Base-by-base conservation (phyloP, 2,888 invertebrate genomes). In the Scaptomyza polygonia region DNA sequence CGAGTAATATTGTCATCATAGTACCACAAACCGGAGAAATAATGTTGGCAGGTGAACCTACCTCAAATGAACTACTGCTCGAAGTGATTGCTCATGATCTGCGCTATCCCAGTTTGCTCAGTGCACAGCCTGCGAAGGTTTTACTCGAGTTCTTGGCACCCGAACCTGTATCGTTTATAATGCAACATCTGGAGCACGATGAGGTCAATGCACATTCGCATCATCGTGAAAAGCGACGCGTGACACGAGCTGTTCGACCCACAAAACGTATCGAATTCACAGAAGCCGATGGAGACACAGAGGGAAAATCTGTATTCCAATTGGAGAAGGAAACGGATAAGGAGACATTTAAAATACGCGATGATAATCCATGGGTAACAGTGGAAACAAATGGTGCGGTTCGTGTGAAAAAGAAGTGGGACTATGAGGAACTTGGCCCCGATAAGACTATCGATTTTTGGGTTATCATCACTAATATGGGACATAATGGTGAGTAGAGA, bases 401-500 rank as follows among this genome's bases (percentile, higher is more conserved):
- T 88, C 95, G 96, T 89, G 97, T 98, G 75, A 97, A 97, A 92
- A 97, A 97, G 94, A 97, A 97, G 94, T 98, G 98, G 98, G 97
- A 98, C 94, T 98, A 97, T 92, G 98, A 98, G 90, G 97, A 97
- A 90, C 92, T 98, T 48, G 97, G 97, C 27, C 97, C 97, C 2
- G 97, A 98, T 92, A 98, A 98, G 92, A 97, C 97, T 12, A 97
- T 98, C 89, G 97, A 98, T 92, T 98, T 98, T 92, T 98, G 97
- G 97, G 97, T 98, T 55, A 97, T 97, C 57, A 97, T 97, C 87
- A 97, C 96, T 62, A 97, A 97, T 92, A 94, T 96, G 73, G 97
- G 96, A 93, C 96, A 95, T 91, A 95, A 96, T 93, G 96, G 96
- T 97, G 91, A 95, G 95, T 93, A 5, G 25, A 25, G 25, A 25